Evolutionary conservation across 2,888 invertebrate species (phyloP).

Genomic region (Psylliodes chrysocephalus): DNA sequence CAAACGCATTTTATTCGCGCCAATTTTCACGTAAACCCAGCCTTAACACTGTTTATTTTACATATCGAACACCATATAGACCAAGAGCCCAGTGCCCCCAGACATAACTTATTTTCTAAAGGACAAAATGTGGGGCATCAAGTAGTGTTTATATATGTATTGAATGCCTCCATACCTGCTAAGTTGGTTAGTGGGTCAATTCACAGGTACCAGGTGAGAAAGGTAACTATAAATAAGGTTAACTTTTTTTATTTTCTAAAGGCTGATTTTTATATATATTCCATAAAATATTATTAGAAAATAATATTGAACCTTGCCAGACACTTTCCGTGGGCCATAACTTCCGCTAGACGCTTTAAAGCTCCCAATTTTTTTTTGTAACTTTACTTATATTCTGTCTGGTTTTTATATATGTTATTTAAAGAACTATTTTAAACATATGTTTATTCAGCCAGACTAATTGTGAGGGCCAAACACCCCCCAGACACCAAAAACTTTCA

Average conservation of each 20-base stretch:
- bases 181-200: conserved; percentile 7
- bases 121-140: conserved; percentile 1
- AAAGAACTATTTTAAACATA: neutral
- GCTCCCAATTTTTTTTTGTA: neutral
- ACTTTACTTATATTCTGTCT: neutral
- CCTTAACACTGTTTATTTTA: too few species aligned
- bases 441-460: neutral
- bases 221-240: conserved; percentile 2
- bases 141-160: neutral
- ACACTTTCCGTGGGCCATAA: neutral
- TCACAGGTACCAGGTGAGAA: conserved; percentile 12
- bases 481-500: too few species aligned
- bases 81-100: conserved; percentile 6
- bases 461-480: neutral
- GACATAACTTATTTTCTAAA: conserved; percentile 12
- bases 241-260: neutral
- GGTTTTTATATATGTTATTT: neutral
- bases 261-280: conserved; percentile 9
- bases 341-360: conserved; percentile 4
- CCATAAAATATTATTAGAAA: conserved; percentile 4
- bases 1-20: too few species aligned
- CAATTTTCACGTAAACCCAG: too few species aligned
- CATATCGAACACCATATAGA: too few species aligned
- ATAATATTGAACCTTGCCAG: neutral
- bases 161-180: conserved; percentile 1